Conservation (phyloP, 2,888 invertebrate genomes). For the Trimorus sp. region DNA sequence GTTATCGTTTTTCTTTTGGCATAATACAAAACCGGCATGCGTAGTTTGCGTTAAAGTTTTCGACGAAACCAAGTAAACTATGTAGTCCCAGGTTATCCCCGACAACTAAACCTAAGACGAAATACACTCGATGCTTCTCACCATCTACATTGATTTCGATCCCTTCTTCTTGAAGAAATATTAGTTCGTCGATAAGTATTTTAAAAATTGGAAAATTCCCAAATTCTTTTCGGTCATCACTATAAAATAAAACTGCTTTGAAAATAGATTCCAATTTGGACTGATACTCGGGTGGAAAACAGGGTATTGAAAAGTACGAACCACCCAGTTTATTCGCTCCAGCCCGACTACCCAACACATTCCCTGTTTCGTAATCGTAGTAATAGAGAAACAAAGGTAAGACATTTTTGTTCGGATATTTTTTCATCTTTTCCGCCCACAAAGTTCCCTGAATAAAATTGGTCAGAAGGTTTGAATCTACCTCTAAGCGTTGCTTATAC, state of each 20-base stretch:
- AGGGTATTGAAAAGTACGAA: slow-evolving; percentile 31
- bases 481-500: slow-evolving; percentile 25
- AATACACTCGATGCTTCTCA: too few relatives aligned
- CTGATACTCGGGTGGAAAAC: slow-evolving; percentile 36
- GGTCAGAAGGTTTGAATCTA: background rate
- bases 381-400: slow-evolving; percentile 20
- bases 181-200: slow-evolving; percentile 27
- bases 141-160: slow-evolving; percentile 17
- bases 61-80: slow-evolving; percentile 3
- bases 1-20: too few relatives aligned
- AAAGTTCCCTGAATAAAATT: slow-evolving; percentile 36
- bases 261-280: slow-evolving; percentile 22
- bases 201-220: slow-evolving; percentile 28
- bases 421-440: slow-evolving; percentile 26
- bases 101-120: background rate
- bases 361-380: slow-evolving; percentile 46
- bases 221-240: slow-evolving; percentile 23
- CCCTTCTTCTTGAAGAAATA: slow-evolving; percentile 40
- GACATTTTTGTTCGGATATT: too few relatives aligned
- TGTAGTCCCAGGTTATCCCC: slow-evolving; percentile 20
- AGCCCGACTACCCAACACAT: slow-evolving; percentile 13
- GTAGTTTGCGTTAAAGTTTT: too few relatives aligned
- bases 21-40: too few relatives aligned
- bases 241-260: slow-evolving; percentile 37
- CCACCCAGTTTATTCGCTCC: slow-evolving; percentile 31